phyloP scores from a whole-genome alignment of 2,888 invertebrate genomes.

The Prenolepis imparis region DNA sequence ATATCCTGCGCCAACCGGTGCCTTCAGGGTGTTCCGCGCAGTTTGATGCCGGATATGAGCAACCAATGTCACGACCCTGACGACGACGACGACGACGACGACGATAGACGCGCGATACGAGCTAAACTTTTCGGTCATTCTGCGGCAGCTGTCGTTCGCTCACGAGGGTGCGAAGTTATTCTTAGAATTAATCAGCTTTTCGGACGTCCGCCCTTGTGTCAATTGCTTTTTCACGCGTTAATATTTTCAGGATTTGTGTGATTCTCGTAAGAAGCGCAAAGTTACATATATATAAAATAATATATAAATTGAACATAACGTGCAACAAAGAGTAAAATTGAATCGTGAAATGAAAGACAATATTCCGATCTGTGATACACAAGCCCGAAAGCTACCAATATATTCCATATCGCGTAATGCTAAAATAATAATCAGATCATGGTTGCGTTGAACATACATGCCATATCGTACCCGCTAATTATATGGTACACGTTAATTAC shows the following conservation, averaged over 20 bases:
- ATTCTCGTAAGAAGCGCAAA: neutral
- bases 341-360: neutral
- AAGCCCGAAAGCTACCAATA: conserved; percentile 33
- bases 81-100: conserved; percentile 63
- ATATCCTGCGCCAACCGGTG: conserved; percentile 73
- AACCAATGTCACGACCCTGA: conserved; percentile 68
- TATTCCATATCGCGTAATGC: conserved; percentile 36
- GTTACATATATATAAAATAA: neutral
- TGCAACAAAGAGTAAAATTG: neutral
- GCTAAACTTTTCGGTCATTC: conserved; percentile 59
- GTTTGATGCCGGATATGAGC: conserved; percentile 80
- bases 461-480: conserved; percentile 50
- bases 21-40: conserved; percentile 70
- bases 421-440: conserved; percentile 57
- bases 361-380: neutral
- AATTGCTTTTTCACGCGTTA: neutral
- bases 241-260: conserved; percentile 1
- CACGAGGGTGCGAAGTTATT: conserved; percentile 50
- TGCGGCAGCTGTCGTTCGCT: conserved; percentile 64
- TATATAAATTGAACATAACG: neutral
- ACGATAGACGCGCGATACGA: conserved; percentile 55
- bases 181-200: conserved; percentile 66
- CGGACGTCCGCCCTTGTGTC: neutral
- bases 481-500: conserved; percentile 50
- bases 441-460: conserved; percentile 34